phyloP scores from a whole-genome alignment of 2,888 invertebrate genomes.

The Mellilla xanthometata region DNA sequence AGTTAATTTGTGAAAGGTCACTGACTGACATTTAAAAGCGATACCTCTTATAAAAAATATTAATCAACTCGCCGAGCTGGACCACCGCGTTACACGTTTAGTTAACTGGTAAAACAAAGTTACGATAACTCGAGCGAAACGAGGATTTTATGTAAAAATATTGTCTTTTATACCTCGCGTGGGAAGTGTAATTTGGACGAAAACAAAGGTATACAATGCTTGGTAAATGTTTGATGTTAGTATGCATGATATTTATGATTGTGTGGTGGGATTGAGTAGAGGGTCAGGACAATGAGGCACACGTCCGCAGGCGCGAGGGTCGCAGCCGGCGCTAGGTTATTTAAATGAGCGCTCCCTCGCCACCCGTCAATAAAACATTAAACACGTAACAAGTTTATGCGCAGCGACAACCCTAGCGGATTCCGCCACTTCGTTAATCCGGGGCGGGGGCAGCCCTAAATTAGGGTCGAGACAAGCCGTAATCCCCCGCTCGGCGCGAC shows the following conservation, averaged over 20 bases:
- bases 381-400: slow-evolving; percentile 83
- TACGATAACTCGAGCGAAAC: slow-evolving; percentile 27
- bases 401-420: slow-evolving; percentile 81
- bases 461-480: slow-evolving; percentile 83
- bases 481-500: slow-evolving; percentile 82
- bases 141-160: slow-evolving; percentile 28
- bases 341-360: slow-evolving; percentile 77
- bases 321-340: slow-evolving; percentile 60
- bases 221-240: neutral
- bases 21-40: slow-evolving; percentile 47
- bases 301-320: slow-evolving; percentile 32
- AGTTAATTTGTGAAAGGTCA: slow-evolving; percentile 61
- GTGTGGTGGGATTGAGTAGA: slow-evolving; percentile 11
- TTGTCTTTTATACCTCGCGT: slow-evolving; percentile 30
- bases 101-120: slow-evolving; percentile 31
- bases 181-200: slow-evolving; percentile 21
- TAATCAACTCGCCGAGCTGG: slow-evolving; percentile 24
- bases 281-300: neutral
- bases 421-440: slow-evolving; percentile 83
- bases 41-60: slow-evolving; percentile 34
- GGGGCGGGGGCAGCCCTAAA: slow-evolving; percentile 82
- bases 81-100: slow-evolving; percentile 35
- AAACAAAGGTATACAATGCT: slow-evolving; percentile 5
- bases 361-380: slow-evolving; percentile 83
- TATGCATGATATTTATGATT: neutral